These are phyloP conservation scores for Acleris emargana DNA, from an alignment of 2,888 invertebrate genomes.

Conservation along the genomic window DNA sequence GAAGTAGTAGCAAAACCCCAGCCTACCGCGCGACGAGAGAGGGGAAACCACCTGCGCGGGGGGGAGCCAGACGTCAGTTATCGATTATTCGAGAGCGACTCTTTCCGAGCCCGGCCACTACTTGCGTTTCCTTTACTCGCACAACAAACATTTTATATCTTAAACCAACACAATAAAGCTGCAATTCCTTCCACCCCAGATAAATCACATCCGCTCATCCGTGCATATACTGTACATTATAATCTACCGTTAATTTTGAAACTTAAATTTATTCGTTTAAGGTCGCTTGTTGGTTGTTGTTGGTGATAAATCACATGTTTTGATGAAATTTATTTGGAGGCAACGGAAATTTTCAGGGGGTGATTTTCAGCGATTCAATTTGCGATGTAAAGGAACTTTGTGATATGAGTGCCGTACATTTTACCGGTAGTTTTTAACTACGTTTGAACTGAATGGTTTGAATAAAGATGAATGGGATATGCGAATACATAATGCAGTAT, in stretches of 20 bases:
- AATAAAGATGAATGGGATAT: neutral
- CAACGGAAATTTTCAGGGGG: conserved; percentile 66
- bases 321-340: conserved; percentile 60
- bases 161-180: conserved; percentile 50
- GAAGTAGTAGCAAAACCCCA: conserved; percentile 41
- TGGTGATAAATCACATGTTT: conserved; percentile 37
- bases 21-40: conserved; percentile 54
- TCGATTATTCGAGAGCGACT: conserved; percentile 82
- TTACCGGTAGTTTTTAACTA: conserved; percentile 26
- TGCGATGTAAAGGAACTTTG: conserved; percentile 45
- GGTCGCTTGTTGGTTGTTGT: conserved; percentile 47
- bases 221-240: conserved; percentile 47
- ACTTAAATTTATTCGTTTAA: conserved; percentile 47
- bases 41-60: conserved; percentile 65
- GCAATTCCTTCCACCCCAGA: conserved; percentile 48
- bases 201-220: conserved; percentile 69
- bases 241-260: conserved; percentile 46
- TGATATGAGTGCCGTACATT: conserved; percentile 12
- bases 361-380: conserved; percentile 63
- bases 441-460: neutral
- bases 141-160: conserved; percentile 53
- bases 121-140: conserved; percentile 61
- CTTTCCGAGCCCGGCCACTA: conserved; percentile 63
- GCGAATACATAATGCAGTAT: neutral
- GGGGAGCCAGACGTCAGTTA: conserved; percentile 79